Base-by-base conservation (phyloP, 2,888 invertebrate species). In the Sphaeridia pumilis region DNA sequence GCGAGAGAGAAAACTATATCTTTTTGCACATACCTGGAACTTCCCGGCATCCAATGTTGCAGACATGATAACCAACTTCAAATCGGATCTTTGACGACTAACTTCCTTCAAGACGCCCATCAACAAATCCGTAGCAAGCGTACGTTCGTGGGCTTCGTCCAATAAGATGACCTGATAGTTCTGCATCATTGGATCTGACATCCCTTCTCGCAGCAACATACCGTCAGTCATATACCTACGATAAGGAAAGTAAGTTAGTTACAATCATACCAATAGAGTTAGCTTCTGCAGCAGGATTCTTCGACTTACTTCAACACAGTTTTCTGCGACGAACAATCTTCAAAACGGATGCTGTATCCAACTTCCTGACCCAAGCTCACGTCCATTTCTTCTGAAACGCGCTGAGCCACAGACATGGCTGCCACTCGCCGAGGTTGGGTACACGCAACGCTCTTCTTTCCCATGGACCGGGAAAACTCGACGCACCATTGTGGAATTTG, bases 381-480 rank as follows among this genome's bases (percentile, higher is more conserved):
- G 70, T 98, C 98, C 97, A 99, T 95, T 74, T 99, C 98, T 69
- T 99, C 97, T 0, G 97, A 92, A 0, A 98, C 98, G 70, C 98
- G 78, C 69, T 97, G 94, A 0, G 98, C 97, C 0, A 99, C 98
- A 0, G 93, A 93, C 97, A 99, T 99, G 4, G 98, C 98, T 0
- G 98, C 98, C 49, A 99, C 98, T 75, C 98, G 75, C 63, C 97
- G 79, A 0, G 92, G 95, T 70, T 94, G 94, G 0, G 98, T 98
- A 71, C 97, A 98, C 4, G 94, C 92, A 0, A 97, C 95, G 3
- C 81, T 84, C 68, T 83, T 84, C 75, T 76, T 52, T 0, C 83
- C 82, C 51, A 76, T 71, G 0, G 77, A 72, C 28, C 76, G 69
- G 0, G 85, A 80, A 71, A 80, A 84, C 63, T 86, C 84, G 0